Conservation (phyloP, 2,888 invertebrate genomes). For the Limnephilus rhombicus region DNA sequence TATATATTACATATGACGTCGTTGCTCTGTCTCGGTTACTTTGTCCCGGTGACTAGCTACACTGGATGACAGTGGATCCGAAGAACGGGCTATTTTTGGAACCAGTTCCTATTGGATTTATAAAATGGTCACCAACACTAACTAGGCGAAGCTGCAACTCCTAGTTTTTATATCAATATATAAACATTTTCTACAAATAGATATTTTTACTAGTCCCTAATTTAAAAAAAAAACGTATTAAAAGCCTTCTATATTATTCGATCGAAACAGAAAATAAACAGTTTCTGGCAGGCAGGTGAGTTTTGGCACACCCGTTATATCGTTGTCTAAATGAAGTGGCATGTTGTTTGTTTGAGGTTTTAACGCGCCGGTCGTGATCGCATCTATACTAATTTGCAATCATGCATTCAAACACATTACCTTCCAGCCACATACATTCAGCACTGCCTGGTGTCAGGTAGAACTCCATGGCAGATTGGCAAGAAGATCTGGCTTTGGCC, state of each 20-base stretch:
- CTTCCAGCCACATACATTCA: background rate
- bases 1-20: no score
- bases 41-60: no score
- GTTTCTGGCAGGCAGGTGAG: background rate
- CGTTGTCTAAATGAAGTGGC: background rate
- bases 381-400: background rate
- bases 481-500: background rate
- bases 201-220: no score
- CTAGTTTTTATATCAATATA: no score
- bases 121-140: no score
- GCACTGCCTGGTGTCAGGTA: background rate
- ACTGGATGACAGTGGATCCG: no score
- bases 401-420: background rate
- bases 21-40: no score
- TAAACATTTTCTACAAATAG: no score
- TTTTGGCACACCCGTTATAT: background rate
- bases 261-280: background rate
- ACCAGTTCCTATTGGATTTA: no score
- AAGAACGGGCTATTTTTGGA: no score
- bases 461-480: background rate
- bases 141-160: no score
- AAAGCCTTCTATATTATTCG: background rate
- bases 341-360: background rate
- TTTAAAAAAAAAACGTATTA: background rate
- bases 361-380: background rate